Base-by-base conservation (phyloP, 2,888 invertebrate species). In the Agonopterix subpropinquella region DNA sequence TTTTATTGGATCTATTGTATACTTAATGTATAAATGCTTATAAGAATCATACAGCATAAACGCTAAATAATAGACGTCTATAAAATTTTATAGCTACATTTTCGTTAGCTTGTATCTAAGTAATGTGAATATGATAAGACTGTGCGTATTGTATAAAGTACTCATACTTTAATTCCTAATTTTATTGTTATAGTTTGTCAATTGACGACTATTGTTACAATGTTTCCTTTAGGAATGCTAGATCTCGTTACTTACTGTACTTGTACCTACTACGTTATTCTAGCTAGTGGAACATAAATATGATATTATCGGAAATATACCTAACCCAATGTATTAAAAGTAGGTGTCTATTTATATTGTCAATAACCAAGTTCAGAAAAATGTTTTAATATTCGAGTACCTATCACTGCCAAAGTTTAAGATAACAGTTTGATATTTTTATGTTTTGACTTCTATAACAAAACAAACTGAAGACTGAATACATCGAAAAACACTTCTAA, bases 211-310 rank as follows among this genome's bases (percentile, higher is more conserved):
- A 70, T 73, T 74, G 69, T 74, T 76, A 70, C 52, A 65, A 58
- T 69, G 66, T 74, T 64, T 65, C 61, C 61, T 66, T 28, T 82
- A 82, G 77, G 64, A 76, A 73, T 73, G 80, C 80, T 85, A 87
- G 87, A 86, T 87, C 87, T 86, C 86, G 82, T 80, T 80, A 71
- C 67, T 72, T 65, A 64, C 64, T 68, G 66, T 70, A 63, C 58
- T 57, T 42, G 13, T 42, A 42, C 9, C 41, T 10, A 41, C 42
- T 42, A 8, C 11, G 28, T 28, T 28, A 28, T 28, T 28, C 28
- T 28, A 28, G 28, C 28, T 28, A 28, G 28, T 28, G 28, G 28
- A 28, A 28, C 28, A 7, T 28, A 28, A 28, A 28, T 28, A 28
- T 28, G 5, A 28, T 28, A 28, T 28, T 28, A 28, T 28, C 28